A percentile compares a stretch with the other conserved stretches of the same genome.
Conservation (phyloP, 2,797 vertebrate genomes). For the Agapornis canus region DNA sequence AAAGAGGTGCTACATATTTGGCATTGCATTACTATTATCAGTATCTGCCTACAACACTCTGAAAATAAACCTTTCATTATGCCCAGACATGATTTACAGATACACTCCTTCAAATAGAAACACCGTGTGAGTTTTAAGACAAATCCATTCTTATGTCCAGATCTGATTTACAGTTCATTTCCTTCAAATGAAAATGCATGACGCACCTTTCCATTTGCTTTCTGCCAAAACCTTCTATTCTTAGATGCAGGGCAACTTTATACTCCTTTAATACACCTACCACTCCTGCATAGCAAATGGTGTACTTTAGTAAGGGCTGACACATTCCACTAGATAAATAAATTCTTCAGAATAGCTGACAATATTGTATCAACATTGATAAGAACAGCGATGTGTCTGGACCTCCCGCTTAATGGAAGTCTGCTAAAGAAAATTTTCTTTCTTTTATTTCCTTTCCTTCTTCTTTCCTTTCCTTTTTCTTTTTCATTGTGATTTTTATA, state of each 20-base stretch:
- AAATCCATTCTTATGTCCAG: not conserved
- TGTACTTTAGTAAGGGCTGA: not conserved
- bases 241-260: conserved; percentile 4
- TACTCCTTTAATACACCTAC: not conserved
- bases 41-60: not conserved
- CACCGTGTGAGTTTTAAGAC: not conserved
- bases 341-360: not conserved
- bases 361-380: not conserved
- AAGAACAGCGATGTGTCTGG: not conserved
- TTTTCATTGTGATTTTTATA: not conserved
- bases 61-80: conserved; percentile 26
- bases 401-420: not conserved
- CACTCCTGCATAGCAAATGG: not conserved
- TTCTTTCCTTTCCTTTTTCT: rapidly evolving
- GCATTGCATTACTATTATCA: not conserved
- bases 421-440: not conserved
- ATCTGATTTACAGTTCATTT: conserved; percentile 36
- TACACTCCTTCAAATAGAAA: not conserved
- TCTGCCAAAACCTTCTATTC: conserved; percentile 40
- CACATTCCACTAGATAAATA: not conserved
- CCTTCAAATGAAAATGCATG: conserved; percentile 31
- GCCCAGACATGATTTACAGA: conserved; percentile 3
- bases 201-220: conserved; percentile 15
- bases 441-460: rapidly evolving
- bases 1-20: not conserved